phyloP scores from a whole-genome alignment of 2,888 invertebrate genomes.

The Dryobotodes eremita region DNA sequence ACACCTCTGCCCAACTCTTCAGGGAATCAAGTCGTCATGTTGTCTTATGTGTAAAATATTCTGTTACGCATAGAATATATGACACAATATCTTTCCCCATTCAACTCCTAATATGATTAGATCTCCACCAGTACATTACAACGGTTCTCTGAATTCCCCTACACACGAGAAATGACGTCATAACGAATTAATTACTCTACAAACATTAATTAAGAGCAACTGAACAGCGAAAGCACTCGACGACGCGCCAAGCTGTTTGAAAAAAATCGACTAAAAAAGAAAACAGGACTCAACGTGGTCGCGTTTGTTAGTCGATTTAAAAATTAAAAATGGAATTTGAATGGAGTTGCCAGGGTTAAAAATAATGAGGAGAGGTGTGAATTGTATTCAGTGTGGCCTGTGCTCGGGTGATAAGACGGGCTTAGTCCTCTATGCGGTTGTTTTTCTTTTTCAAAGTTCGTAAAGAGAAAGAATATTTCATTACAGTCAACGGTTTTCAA shows the following conservation, averaged over 20 bases:
- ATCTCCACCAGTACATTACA: not conserved
- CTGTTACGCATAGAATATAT: not conserved
- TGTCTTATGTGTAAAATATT: not conserved
- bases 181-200: constrained; percentile 63
- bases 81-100: constrained; percentile 7
- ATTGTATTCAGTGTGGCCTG: constrained; percentile 57
- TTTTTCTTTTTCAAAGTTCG: constrained; percentile 25
- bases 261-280: constrained; percentile 52
- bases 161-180: constrained; percentile 52
- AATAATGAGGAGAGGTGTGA: constrained; percentile 67
- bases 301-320: constrained; percentile 60
- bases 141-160: constrained; percentile 8
- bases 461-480: constrained; percentile 1
- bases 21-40: not conserved
- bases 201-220: constrained; percentile 61
- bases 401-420: constrained; percentile 37
- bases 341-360: constrained; percentile 66
- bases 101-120: constrained; percentile 12
- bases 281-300: constrained; percentile 42
- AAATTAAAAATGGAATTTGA: constrained; percentile 59
- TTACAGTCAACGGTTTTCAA: constrained; percentile 10
- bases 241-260: constrained; percentile 24
- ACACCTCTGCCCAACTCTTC: too few species aligned
- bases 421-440: constrained; percentile 17
- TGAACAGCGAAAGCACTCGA: constrained; percentile 46